Conservation (phyloP, 2,797 vertebrate genomes). For the Sebastes glaucus region DNA sequence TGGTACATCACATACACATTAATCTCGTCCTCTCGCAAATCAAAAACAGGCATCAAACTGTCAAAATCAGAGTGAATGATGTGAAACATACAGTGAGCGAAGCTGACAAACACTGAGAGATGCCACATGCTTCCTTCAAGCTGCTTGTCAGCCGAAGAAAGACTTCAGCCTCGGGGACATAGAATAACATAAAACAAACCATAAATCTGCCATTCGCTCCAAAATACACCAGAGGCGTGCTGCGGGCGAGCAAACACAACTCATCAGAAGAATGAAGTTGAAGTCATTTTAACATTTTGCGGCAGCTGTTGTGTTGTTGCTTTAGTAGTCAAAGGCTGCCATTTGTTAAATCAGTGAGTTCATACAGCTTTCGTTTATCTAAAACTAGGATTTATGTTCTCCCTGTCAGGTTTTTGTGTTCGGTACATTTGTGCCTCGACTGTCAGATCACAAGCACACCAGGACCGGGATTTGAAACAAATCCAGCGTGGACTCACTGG, state of each 20-base stretch:
- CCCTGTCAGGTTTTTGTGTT: background rate
- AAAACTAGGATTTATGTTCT: constrained; percentile 6
- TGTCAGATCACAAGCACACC: background rate
- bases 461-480: background rate
- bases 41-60: constrained; percentile 32
- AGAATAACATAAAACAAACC: constrained; percentile 56
- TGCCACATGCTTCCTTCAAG: constrained; percentile 54
- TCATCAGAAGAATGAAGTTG: constrained; percentile 50
- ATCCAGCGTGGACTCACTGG: background rate
- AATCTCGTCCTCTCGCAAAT: constrained; percentile 1
- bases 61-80: constrained; percentile 47
- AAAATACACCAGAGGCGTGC: constrained; percentile 50
- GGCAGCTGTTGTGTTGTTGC: background rate
- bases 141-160: constrained; percentile 64
- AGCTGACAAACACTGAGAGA: constrained; percentile 56
- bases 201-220: constrained; percentile 39
- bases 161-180: constrained; percentile 52
- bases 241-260: constrained; percentile 49
- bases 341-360: constrained; percentile 13
- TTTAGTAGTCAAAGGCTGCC: constrained; percentile 3
- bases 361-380: constrained; percentile 8
- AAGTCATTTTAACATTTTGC: constrained; percentile 36
- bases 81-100: constrained; percentile 45
- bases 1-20: background rate
- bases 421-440: background rate